Base-by-base conservation (phyloP, 1,140 invertebrate genomes). In the Scaptodrosophila lebanonensis region DNA sequence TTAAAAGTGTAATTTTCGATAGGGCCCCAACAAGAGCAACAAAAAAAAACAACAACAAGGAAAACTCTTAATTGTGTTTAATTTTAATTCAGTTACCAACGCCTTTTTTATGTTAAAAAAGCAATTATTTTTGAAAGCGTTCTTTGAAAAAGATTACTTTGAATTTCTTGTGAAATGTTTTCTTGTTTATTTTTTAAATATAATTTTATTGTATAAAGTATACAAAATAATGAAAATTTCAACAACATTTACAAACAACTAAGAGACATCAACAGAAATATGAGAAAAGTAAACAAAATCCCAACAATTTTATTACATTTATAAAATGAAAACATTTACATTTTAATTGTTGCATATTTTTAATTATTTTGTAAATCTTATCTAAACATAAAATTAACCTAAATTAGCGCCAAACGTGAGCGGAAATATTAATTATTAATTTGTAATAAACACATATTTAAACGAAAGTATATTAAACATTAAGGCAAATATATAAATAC, bases 301-400 rank as follows among this genome's bases (percentile, higher is more conserved):
- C 75, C 73, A 72, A 79, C 73, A 79, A 82, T 82, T 82, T 82
- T 82, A 82, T 82, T 82, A 82, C 75, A 82, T 82, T 82, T 82
- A 82, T 82, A 82, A 82, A 82, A 82, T 82, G 75, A 82, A 82
- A 70, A 82, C 69, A 82, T 66, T 82, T 82, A 82, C 66, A 82
- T 82, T 82, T 82, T 82, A 82, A 82, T 82, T 82, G 75, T 82
- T 82, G 75, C 75, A 82, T 82, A 82, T 75, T 82, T 82, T 82
- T 82, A 82, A 75, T 82, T 82, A 70, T 70, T 82, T 82, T 82
- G 66, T 82, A 75, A 66, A 57, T 53, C 66, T 61, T 82, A 82
- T 70, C 40, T 67, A 60, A 38, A 60, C 25, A 60, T 52, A 53
- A 54, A 61, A 2, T 4, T n/a, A 33, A 38, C 15, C 35, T 38